Evolutionary conservation across 2,113 vertebrate genomes (phyloP), one percentile per base, ranked within the genome.

Genomic region (Theristicus caerulescens): DNA sequence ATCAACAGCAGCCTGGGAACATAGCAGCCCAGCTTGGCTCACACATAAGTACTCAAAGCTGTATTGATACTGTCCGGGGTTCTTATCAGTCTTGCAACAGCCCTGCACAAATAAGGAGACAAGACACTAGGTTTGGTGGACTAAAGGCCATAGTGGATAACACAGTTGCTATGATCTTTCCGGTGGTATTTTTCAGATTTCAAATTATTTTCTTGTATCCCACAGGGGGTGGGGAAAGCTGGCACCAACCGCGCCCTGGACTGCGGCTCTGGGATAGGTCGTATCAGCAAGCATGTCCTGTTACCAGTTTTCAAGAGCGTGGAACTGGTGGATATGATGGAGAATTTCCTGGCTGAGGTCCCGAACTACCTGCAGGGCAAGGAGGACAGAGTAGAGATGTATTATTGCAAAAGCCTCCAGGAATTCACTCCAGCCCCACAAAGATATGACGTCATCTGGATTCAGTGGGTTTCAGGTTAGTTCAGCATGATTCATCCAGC

Each of bases 391-490:
- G 98, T 99, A 6, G 98, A 99, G 93, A 98, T 97, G 46, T 99
- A 99, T 96, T 99, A 99, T 97, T 99, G 99, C 97, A 98, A 98
- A 97, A 98, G 98, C 95, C 98, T 99, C 84, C 99, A 99, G 93
- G 99, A 99, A 74, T 99, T 99, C 95, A 99, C 97, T 0, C 99
- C 99, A 2, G 93, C 97, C 4, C 72, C 93, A 7, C 97, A 97
- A 67, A 99, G 98, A 97, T 99, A 99, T 1, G 99, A 99, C 29
- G 98, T 99, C 96, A 98, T 99, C 98, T 99, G 99, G 99, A 99
- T 99, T 94, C 99, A 99, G 93, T 99, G 99, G 99, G 99, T 99
- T 74, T 99, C 99, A 29, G 99, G 99, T 99, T 91, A 99, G 99
- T 99, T 78, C 64, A 80, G 34, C 7, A 2, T 38, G 58, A n/a